phyloP scores from a whole-genome alignment of 1,140 invertebrate species.

The Trachymyrmex cornetzi region DNA sequence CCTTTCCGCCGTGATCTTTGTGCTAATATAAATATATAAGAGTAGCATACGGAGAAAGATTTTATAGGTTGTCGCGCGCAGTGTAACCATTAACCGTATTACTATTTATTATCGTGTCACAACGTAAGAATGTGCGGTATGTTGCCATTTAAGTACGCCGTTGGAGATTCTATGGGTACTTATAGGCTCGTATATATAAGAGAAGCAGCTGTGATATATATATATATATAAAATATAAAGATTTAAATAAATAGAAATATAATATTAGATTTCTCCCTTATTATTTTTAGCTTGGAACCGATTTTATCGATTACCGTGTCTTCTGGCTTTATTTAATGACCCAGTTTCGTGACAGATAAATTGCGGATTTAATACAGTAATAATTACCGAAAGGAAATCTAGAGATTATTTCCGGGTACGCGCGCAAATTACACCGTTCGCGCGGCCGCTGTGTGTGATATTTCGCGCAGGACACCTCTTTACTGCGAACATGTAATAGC shows the following conservation, averaged over 20 bases:
- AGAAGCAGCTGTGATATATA: too few relatives aligned
- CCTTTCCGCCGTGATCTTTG: not conserved
- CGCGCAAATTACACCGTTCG: not conserved
- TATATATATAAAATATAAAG: not conserved
- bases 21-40: conserved; percentile 30
- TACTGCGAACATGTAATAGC: conserved; percentile 21
- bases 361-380: conserved; percentile 35
- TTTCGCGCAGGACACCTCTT: conserved; percentile 2
- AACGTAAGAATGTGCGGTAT: not conserved
- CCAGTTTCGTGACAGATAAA: conserved; percentile 46
- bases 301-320: conserved; percentile 46
- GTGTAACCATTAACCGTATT: not conserved
- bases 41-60: conserved; percentile 6
- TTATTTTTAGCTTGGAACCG: conserved; percentile 53
- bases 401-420: conserved; percentile 1
- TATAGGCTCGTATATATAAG: not conserved
- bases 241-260: conserved; percentile 43
- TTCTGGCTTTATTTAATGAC: conserved; percentile 59
- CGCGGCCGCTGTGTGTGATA: not conserved
- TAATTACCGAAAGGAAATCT: conserved; percentile 50
- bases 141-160: not conserved
- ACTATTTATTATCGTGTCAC: not conserved
- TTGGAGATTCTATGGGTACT: not conserved
- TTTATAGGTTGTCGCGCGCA: not conserved
- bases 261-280: conserved; percentile 26